phyloP scores from a whole-genome alignment of 2,113 vertebrate species.

The Plecturocebus donacophilus region DNA sequence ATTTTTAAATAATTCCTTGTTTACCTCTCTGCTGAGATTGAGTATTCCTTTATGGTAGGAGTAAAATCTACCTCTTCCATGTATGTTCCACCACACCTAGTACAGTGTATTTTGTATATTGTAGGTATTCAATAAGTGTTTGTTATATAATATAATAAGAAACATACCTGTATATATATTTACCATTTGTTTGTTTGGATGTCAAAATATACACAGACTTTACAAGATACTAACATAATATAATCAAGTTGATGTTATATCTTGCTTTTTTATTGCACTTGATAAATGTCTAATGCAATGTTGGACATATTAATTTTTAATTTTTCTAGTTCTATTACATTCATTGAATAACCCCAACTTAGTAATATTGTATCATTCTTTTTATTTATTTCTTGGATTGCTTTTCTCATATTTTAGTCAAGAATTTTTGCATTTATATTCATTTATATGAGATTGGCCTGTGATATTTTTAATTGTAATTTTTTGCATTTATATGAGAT shows the following conservation, averaged over 20 bases:
- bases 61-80: neutral
- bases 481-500: neutral
- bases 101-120: neutral
- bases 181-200: neutral
- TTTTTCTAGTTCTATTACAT: neutral
- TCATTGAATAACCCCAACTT: neutral
- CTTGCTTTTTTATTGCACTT: neutral
- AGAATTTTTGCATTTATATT: neutral
- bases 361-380: neutral
- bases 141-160: neutral
- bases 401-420: neutral
- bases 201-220: neutral
- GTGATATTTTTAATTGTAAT: neutral
- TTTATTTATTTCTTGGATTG: neutral
- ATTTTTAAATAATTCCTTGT: neutral
- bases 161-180: neutral
- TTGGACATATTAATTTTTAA: neutral
- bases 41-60: neutral
- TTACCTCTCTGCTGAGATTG: neutral
- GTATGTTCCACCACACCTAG: neutral
- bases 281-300: neutral
- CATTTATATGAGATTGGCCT: neutral
- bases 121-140: neutral
- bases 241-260: neutral
- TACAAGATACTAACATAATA: neutral